Conservation (phyloP, 2,888 invertebrate species). For the Eledone cirrhosa region DNA sequence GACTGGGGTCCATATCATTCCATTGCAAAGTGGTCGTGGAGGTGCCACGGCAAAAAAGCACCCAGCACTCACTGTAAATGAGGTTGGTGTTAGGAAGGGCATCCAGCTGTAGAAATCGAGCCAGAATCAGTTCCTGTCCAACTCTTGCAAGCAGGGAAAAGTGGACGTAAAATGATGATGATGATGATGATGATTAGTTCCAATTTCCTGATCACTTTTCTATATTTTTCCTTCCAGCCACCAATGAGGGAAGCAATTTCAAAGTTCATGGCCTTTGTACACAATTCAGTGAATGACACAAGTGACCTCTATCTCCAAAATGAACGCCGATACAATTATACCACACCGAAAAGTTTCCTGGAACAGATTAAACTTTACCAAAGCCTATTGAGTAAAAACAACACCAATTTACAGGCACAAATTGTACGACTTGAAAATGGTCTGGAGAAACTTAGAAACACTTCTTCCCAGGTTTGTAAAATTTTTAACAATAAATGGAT, state of each 20-base stretch:
- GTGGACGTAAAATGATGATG: too few relatives aligned
- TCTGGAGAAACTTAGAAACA: constrained; percentile 86
- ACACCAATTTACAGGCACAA: constrained; percentile 85
- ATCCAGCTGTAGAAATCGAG: too few relatives aligned
- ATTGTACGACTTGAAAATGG: constrained; percentile 91
- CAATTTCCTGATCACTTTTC: not conserved
- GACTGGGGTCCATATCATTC: too few relatives aligned
- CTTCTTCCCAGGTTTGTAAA: constrained; percentile 78
- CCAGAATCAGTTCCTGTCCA: too few relatives aligned
- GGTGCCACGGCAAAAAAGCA: too few relatives aligned
- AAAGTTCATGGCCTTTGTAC: constrained; percentile 93
- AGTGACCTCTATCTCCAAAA: constrained; percentile 87
- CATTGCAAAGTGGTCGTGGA: too few relatives aligned
- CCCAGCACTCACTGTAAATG: too few relatives aligned
- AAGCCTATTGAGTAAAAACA: constrained; percentile 84
- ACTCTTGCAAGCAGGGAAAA: too few relatives aligned
- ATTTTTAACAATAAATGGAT: not conserved
- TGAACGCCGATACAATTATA: constrained; percentile 94
- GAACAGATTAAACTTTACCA: constrained; percentile 94
- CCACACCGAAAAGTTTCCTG: constrained; percentile 95
- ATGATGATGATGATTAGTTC: not conserved
- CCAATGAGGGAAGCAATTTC: constrained; percentile 84
- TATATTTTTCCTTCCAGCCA: constrained; percentile 68
- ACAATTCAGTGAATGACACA: constrained; percentile 90
- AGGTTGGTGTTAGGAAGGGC: too few relatives aligned